Conservation (phyloP, 2,797 vertebrate genomes). For the Lepilemur septentrionalis region DNA sequence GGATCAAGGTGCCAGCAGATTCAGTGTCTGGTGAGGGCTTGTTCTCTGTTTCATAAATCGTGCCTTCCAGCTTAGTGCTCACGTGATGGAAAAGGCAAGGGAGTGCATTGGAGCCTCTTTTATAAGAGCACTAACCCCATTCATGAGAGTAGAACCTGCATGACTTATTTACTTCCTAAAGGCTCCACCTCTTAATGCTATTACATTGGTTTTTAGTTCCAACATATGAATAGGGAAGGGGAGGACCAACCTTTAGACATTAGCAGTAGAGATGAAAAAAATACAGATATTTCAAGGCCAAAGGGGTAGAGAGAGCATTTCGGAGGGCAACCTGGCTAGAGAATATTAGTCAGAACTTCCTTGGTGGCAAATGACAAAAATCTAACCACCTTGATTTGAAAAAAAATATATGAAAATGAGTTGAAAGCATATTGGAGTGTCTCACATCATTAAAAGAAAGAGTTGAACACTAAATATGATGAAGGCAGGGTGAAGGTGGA, state of each 20-base stretch:
- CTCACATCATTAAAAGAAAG: background rate
- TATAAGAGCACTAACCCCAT: background rate
- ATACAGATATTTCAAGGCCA: background rate
- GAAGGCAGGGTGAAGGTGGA: background rate
- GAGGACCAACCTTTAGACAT: background rate
- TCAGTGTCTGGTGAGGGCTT: background rate
- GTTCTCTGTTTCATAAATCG: background rate
- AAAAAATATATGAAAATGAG: background rate
- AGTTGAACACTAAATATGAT: background rate
- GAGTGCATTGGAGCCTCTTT: background rate
- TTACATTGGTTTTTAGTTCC: background rate
- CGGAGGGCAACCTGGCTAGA: background rate
- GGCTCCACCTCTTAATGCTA: background rate
- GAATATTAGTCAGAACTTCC: background rate
- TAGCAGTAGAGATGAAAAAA: background rate
- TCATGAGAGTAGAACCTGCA: background rate
- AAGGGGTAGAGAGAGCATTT: background rate
- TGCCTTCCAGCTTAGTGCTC: background rate
- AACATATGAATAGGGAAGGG: too few species aligned
- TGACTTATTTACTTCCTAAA: background rate
- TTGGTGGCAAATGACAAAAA: background rate
- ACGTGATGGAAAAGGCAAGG: background rate
- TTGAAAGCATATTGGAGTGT: background rate
- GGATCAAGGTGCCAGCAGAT: background rate
- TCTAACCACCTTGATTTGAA: background rate